Evolutionary conservation across 2,113 vertebrate species (phyloP).

Genomic region (Piprites chloris): DNA sequence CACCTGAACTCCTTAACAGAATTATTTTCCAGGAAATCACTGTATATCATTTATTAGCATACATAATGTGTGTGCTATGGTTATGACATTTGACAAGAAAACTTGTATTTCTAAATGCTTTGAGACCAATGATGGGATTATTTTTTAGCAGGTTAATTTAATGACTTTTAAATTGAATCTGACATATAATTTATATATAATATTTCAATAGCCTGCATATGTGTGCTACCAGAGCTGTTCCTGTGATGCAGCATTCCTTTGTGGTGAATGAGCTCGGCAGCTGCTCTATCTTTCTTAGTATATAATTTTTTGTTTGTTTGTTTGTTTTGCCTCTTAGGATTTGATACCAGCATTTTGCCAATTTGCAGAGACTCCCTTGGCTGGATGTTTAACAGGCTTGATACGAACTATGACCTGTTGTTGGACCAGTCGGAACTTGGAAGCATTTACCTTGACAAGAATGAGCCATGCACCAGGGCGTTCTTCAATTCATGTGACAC

Average conservation of each 20-base stretch:
- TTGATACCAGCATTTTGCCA: constrained; percentile 87
- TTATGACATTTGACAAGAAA: background rate
- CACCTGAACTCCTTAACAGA: background rate
- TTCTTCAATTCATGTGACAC: constrained; percentile 95
- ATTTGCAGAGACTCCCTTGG: constrained; percentile 94
- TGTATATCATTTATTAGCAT: background rate
- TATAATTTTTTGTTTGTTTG: background rate
- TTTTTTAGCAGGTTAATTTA: background rate
- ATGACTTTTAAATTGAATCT: background rate
- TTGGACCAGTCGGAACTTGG: constrained; percentile 91
- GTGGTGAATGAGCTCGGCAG: background rate
- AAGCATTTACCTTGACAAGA: constrained; percentile 90
- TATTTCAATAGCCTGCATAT: background rate
- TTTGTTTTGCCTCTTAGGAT: constrained; percentile 72
- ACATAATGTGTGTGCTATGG: background rate
- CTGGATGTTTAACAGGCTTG: constrained; percentile 97
- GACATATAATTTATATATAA: background rate
- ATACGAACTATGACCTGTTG: constrained; percentile 91
- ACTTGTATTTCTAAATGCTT: background rate
- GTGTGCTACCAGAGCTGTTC: background rate
- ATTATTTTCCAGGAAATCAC: background rate
- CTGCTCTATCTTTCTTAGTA: background rate
- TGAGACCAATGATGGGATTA: background rate
- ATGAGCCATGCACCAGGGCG: constrained; percentile 84
- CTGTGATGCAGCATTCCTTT: background rate